A percentile compares a stretch with the other conserved stretches of the same genome.
Evolutionary conservation across 1,140 invertebrate species (phyloP).

Genomic region (Ceratosolen fusciceps): DNA sequence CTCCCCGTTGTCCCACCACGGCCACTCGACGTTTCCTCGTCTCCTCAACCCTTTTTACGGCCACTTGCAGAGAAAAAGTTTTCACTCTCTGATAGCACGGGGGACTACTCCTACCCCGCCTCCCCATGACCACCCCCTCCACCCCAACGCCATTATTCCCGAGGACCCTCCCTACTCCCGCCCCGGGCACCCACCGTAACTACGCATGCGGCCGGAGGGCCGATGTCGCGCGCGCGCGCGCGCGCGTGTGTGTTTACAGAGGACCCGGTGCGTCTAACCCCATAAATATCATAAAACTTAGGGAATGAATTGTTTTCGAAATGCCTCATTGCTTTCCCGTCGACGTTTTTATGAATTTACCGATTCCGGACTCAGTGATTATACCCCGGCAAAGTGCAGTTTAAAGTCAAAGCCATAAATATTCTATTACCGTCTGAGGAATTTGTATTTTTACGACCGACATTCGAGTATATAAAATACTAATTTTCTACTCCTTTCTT

Average conservation of each 20-base stretch:
- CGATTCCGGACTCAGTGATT: not conserved
- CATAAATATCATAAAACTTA: constrained; percentile 51
- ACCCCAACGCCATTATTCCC: too few species aligned
- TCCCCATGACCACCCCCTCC: too few species aligned
- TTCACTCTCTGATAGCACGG: constrained; percentile 17
- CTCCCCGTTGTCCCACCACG: constrained; percentile 65
- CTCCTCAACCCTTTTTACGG: constrained; percentile 63
- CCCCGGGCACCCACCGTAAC: too few species aligned
- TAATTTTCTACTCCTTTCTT: not conserved
- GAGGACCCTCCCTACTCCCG: too few species aligned
- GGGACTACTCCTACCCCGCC: not conserved
- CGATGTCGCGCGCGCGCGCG: constrained; percentile 1
- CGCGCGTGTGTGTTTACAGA: not conserved
- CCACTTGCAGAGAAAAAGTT: constrained; percentile 61
- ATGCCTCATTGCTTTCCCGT: constrained; percentile 2
- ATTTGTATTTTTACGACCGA: not conserved
- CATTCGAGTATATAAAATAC: not conserved
- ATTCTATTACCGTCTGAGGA: not conserved
- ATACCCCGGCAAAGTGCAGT: not conserved
- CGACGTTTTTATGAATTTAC: not conserved
- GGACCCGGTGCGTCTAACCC: too few species aligned
- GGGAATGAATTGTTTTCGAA: constrained; percentile 41
- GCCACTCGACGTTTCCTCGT: constrained; percentile 46
- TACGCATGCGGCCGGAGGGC: too few species aligned
- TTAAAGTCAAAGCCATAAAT: not conserved